Evolutionary conservation across 2,113 vertebrate genomes (phyloP).

Genomic region (Cebus imitator): DNA sequence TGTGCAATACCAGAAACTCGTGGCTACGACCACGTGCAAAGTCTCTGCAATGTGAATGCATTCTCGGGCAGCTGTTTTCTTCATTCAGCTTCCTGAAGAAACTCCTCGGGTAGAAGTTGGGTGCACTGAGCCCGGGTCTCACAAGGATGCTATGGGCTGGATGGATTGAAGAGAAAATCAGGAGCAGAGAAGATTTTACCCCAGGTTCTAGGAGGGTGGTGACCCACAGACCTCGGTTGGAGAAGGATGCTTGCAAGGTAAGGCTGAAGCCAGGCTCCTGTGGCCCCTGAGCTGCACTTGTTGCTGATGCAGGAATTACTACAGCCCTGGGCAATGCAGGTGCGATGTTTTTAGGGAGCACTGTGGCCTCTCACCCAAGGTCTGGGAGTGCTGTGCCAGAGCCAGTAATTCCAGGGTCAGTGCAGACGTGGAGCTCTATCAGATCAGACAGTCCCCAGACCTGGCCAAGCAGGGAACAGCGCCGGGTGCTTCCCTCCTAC

Average conservation of each 20-base stretch:
- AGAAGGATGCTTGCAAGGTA: no score
- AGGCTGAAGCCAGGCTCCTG: background rate
- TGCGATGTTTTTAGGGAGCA: background rate
- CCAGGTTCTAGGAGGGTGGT: background rate
- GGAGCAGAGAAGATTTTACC: background rate
- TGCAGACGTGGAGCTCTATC: background rate
- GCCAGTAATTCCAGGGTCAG: background rate
- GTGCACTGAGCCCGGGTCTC: accelerated
- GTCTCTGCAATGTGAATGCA: accelerated
- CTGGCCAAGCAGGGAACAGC: background rate
- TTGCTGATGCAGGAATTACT: background rate
- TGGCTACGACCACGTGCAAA: accelerated
- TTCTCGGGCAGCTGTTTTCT: accelerated
- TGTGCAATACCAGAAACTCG: accelerated
- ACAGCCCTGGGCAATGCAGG: background rate
- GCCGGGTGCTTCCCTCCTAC: background rate
- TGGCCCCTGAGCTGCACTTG: background rate
- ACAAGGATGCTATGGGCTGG: background rate
- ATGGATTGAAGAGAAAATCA: background rate
- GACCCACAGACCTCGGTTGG: background rate
- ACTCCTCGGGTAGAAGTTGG: background rate
- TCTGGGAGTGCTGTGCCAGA: background rate
- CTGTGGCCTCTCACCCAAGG: background rate
- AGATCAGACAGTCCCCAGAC: background rate
- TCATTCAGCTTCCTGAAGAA: no score